A percentile compares a stretch with the other conserved stretches of the same genome.
phyloP scores from a whole-genome alignment of 2,113 vertebrate genomes.

The Takifugu bimaculatus region DNA sequence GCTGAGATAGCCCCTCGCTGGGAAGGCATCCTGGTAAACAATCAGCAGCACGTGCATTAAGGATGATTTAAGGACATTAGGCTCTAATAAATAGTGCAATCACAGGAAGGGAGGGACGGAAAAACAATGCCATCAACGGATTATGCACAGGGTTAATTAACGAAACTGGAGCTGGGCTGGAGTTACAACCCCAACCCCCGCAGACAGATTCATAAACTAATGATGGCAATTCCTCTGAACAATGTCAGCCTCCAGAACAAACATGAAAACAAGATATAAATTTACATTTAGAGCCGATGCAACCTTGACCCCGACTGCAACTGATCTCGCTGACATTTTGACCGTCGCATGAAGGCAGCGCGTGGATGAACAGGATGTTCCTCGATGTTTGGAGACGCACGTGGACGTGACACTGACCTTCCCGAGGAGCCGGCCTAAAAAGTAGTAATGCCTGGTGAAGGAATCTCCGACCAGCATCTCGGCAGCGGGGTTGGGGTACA shows the following conservation, averaged over 20 bases:
- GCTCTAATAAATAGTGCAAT: slow-evolving; percentile 85
- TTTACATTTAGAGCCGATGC: not conserved
- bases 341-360: not conserved
- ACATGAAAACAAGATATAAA: slow-evolving; percentile 13
- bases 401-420: slow-evolving; percentile 79
- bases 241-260: slow-evolving; percentile 19
- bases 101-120: slow-evolving; percentile 35
- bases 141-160: slow-evolving; percentile 41
- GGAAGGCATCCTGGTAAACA: slow-evolving; percentile 85
- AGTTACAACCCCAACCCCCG: slow-evolving; percentile 12
- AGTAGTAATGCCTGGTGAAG: slow-evolving; percentile 95
- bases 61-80: slow-evolving; percentile 94
- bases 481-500: slow-evolving; percentile 92
- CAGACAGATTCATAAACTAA: slow-evolving; percentile 19
- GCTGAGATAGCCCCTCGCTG: slow-evolving; percentile 42
- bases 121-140: slow-evolving; percentile 59
- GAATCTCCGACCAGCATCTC: slow-evolving; percentile 92
- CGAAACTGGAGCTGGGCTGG: slow-evolving; percentile 31
- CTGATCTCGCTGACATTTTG: slow-evolving; percentile 5
- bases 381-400: not conserved
- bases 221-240: slow-evolving; percentile 10
- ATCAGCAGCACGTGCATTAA: slow-evolving; percentile 87
- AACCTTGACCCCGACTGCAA: slow-evolving; percentile 19
- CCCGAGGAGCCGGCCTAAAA: slow-evolving; percentile 94
- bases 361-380: too few species aligned